Evolutionary conservation across 2,797 vertebrate species (phyloP), one percentile per base, ranked within the genome.

Genomic region (Phyllotis vaccarum): DNA sequence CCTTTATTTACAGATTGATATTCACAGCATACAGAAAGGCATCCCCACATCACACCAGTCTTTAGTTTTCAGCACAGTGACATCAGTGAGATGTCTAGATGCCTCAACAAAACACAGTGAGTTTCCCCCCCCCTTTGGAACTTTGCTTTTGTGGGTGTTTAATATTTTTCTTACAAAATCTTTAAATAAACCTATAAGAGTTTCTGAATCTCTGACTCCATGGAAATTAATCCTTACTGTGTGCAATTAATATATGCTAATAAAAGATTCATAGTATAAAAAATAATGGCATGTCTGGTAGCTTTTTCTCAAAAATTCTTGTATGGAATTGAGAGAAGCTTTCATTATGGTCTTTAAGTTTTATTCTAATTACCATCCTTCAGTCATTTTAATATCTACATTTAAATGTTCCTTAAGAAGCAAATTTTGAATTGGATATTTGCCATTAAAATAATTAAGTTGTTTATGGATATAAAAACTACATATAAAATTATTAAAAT

Each of bases 381-480:
- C 58, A 89, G 27, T 68, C 54, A 81, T 75, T 92, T 93, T 89
- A 92, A 93, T 74, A 89, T 86, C 91, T 2, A 80, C 31, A 12
- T n/a, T 94, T 43, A 93, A 92, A 85, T 91, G n/a, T 56, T 8
- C 1, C n/a, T 91, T 83, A 68, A 88, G 34, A 64, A 90, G 37
- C 46, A 93, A 80, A 91, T 93, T 86, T 86, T 58, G 21, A 90
- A 94, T 60, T 56, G 88, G 0, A 86, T 64, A 91, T 81, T 92
- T 93, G 16, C 29, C 75, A 11, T 72, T 90, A 29, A 81, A 93
- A 90, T 74, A 81, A 86, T 52, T 72, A 92, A 6, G 56, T 81
- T 92, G 22, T 62, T 93, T 91, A 94, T 95, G 37, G 89, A 31
- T 43, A 89, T 70, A 90, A 88, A 92, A 91, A 66, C 76, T 2